Evolutionary conservation across 2,113 vertebrate genomes (phyloP).

Genomic region (Crotophaga sulcirostris): DNA sequence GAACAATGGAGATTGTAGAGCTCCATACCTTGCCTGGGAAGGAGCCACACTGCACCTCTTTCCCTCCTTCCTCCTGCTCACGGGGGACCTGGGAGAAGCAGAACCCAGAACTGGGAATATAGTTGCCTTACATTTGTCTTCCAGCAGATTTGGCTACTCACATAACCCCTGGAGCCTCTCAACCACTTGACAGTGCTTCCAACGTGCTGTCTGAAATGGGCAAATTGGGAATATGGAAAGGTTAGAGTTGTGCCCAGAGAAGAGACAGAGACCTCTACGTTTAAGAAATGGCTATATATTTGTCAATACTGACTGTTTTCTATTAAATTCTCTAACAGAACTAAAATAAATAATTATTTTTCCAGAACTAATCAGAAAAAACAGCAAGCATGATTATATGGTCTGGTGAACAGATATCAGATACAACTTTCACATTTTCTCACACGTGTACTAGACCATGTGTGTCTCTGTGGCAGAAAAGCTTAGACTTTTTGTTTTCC

Average conservation of each 20-base stretch:
- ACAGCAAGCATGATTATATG: background rate
- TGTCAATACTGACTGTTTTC: background rate
- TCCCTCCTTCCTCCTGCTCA: background rate
- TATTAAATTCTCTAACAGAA: background rate
- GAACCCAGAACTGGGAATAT: background rate
- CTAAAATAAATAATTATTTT: background rate
- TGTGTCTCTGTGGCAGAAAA: background rate
- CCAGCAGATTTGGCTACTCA: background rate
- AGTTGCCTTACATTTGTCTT: background rate
- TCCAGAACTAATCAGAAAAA: background rate
- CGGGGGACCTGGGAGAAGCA: background rate
- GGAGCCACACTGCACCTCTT: background rate
- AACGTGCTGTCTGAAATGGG: background rate
- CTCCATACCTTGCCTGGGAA: background rate
- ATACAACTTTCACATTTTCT: background rate
- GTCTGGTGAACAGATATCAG: background rate
- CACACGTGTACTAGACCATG: background rate
- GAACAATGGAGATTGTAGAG: background rate
- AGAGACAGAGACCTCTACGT: fast-evolving
- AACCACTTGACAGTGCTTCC: background rate
- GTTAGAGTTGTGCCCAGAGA: background rate
- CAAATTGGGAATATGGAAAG: background rate
- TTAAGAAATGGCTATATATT: background rate
- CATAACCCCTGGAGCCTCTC: background rate
- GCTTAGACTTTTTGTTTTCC: background rate